These are phyloP conservation scores for Erynnis tages DNA, from an alignment of 2,888 invertebrate species.

Conservation along the genomic window DNA sequence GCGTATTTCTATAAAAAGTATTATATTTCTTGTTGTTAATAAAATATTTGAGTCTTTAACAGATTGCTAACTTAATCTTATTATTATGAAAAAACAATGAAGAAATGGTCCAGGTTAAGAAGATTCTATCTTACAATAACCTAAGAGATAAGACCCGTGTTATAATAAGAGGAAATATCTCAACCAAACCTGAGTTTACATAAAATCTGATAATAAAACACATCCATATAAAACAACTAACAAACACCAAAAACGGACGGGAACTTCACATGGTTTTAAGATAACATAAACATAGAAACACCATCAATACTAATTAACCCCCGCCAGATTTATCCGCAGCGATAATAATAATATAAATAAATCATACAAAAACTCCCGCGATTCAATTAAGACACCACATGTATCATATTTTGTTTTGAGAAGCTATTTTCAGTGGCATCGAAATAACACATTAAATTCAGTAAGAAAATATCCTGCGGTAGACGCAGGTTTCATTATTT, in stretches of 20 bases:
- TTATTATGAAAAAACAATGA: too few species aligned
- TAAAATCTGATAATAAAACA: too few species aligned
- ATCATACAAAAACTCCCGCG: slow-evolving; percentile 23
- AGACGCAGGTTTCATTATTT: slow-evolving; percentile 35
- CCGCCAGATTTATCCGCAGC: slow-evolving; percentile 26
- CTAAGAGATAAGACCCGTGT: too few species aligned
- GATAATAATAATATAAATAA: slow-evolving; percentile 31
- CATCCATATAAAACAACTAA: neutral
- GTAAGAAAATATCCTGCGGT: slow-evolving; percentile 63
- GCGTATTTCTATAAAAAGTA: too few species aligned
- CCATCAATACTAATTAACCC: slow-evolving; percentile 25
- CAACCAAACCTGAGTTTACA: too few species aligned
- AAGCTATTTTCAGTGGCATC: slow-evolving; percentile 68
- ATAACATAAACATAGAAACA: slow-evolving; percentile 21
- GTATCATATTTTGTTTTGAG: slow-evolving; percentile 70
- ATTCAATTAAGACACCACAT: slow-evolving; percentile 39
- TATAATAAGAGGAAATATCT: too few species aligned
- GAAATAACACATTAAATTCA: slow-evolving; percentile 58
- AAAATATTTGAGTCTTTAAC: too few species aligned
- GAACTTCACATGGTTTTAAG: slow-evolving; percentile 5
- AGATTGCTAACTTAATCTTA: too few species aligned
- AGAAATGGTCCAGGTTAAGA: too few species aligned
- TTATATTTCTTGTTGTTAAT: too few species aligned
- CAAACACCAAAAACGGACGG: slow-evolving; percentile 10
- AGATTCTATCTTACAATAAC: too few species aligned